A percentile compares a stretch with the other conserved stretches of the same genome.
These are phyloP conservation scores for Molossus alvarezi DNA, from an alignment of 2,797 vertebrate genomes.

Conservation along the genomic window DNA sequence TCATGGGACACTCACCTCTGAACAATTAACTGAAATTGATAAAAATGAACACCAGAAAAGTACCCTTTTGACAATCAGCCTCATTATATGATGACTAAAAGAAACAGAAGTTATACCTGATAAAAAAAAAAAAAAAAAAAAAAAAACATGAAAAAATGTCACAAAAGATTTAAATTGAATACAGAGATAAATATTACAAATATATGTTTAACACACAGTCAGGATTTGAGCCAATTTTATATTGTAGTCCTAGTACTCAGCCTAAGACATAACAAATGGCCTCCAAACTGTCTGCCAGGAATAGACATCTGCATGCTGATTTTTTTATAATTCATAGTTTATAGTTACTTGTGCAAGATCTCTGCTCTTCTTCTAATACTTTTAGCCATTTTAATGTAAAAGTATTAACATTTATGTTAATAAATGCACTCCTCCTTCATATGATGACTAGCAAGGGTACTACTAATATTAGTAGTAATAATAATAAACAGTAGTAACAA, in stretches of 20 bases:
- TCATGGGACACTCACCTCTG: conserved; percentile 11
- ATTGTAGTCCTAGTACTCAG: background rate
- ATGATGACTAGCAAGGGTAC: background rate
- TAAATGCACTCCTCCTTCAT: background rate
- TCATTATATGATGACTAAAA: background rate
- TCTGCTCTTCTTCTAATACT: background rate
- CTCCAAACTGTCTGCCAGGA: conserved; percentile 19
- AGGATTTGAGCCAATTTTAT: conserved; percentile 40
- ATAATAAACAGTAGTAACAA: background rate
- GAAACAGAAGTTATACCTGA: conserved; percentile 48
- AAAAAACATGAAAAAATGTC: conserved; percentile 29
- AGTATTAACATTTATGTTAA: too few relatives aligned
- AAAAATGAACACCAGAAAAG: conserved; percentile 71
- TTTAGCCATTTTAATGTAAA: background rate
- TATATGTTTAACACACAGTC: conserved; percentile 46
- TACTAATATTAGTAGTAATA: background rate
- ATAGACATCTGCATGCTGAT: background rate
- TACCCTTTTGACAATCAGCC: background rate
- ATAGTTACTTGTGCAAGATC: background rate
- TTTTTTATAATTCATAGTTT: conserved; percentile 58
- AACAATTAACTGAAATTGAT: conserved; percentile 66
- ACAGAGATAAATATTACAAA: conserved; percentile 53
- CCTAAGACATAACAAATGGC: conserved; percentile 21
- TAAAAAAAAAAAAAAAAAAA: conserved; percentile 54
- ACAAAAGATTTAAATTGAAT: background rate